Evolutionary conservation across 2,113 vertebrate genomes (phyloP).

Genomic region (Lophius piscatorius): DNA sequence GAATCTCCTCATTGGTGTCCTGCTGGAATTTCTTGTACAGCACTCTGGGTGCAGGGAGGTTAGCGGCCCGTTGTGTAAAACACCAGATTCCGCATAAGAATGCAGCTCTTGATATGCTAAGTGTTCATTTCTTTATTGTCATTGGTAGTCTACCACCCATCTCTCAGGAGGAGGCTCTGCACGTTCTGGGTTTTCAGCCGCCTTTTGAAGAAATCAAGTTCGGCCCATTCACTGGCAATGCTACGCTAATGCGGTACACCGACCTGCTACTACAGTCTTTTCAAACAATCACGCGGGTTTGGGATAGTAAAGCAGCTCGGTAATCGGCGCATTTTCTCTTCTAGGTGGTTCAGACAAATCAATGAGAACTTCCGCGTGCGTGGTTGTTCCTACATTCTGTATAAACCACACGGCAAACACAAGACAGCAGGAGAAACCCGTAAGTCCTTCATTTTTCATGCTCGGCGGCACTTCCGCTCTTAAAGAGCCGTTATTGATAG

Average conservation of each 20-base stretch:
- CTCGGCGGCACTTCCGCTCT: neutral
- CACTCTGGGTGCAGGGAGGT: conserved; percentile 95
- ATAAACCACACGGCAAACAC: conserved; percentile 98
- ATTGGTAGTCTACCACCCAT: conserved; percentile 88
- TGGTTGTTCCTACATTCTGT: conserved; percentile 95
- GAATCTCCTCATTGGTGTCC: conserved; percentile 95
- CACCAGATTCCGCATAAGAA: neutral
- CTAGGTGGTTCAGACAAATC: conserved; percentile 98
- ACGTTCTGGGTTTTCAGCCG: conserved; percentile 95
- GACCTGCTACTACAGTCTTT: neutral
- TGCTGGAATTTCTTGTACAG: conserved; percentile 99
- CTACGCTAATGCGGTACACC: conserved; percentile 94
- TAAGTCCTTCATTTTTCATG: conserved; percentile 52
- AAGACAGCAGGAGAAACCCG: conserved; percentile 98
- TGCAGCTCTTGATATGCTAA: neutral
- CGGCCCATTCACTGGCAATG: conserved; percentile 98
- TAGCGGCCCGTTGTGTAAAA: conserved; percentile 1
- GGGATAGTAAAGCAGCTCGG: neutral
- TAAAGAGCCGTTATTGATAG: neutral
- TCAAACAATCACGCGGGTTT: neutral
- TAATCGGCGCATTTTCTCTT: neutral
- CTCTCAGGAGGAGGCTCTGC: conserved; percentile 96
- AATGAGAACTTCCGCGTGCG: conserved; percentile 95
- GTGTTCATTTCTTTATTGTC: neutral
- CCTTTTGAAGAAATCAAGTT: conserved; percentile 99